Base-by-base conservation (phyloP, 1,140 invertebrate species). In the Adelges cooleyi region DNA sequence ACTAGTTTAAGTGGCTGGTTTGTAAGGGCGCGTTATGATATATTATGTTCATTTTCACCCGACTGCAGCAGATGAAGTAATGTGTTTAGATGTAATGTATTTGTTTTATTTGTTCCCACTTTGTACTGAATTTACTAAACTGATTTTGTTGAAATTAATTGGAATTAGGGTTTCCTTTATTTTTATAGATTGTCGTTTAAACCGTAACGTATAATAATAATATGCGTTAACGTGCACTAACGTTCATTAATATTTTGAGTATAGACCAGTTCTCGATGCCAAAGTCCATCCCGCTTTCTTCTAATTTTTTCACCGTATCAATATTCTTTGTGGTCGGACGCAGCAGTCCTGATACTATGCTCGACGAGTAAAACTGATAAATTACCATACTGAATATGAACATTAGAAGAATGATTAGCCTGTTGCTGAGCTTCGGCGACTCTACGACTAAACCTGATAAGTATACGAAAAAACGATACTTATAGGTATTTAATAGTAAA, bases 311-410 rank as follows among this genome's bases (percentile, higher is more conserved):
- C 4, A 62, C 1, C 2, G 56, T 29, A 22, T 62, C 56, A 11
- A 62, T 62, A n/a, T 48, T 22, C 5, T 29, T 46, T 33, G 46
- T 3, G 0, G 66, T 62, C 2, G 44, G 44, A 11, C 66, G 56
- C n/a, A 69, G 53, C 27, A 69, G 29, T 1, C 81, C 82, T 6
- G 68, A 69, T 3, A 69, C 68, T 10, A 69, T 66, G 22, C 66
- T 67, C 2, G 53, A 65, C 4, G 59, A 66, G 40, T 69, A 69
- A 66, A 69, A 69, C 22, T 86, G 84, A 73, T 81, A 85, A 11
- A 85, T 71, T 18, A 81, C 75, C 53, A 84, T 71, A 0, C 66
- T 51, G 40, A 67, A 69, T 4, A 66, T 20, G 3, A 67, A 66
- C 9, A 69, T 62, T 20, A 62, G 20, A n/a, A 62, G 0, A 2